Conservation (phyloP, 2,113 vertebrate species). For the Centrocercus urophasianus region DNA sequence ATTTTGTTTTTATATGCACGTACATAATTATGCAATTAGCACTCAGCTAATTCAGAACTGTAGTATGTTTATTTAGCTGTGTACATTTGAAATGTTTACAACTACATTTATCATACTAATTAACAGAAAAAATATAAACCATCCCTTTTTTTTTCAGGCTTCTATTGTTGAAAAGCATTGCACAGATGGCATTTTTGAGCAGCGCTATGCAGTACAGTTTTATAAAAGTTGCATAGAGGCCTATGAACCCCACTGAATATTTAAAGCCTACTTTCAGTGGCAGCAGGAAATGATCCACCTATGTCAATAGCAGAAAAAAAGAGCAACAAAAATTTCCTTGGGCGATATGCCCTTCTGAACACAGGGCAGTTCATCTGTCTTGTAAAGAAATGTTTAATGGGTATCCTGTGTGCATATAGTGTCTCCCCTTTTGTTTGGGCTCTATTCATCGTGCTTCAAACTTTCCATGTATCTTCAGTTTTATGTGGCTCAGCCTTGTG, state of each 20-base stretch:
- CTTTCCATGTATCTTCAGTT: not conserved
- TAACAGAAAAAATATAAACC: not conserved
- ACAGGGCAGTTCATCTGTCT: not conserved
- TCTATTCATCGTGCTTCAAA: not conserved
- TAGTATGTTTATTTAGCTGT: not conserved
- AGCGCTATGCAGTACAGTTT: not conserved
- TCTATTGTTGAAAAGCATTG: not conserved
- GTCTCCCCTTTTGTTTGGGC: not conserved
- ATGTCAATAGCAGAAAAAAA: not conserved
- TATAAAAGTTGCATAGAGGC: slow-evolving; percentile 55
- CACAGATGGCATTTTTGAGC: slow-evolving; percentile 35
- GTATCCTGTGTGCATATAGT: not conserved
- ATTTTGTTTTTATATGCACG: not conserved
- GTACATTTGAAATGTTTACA: not conserved
- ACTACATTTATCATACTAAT: not conserved
- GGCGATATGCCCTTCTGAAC: slow-evolving; percentile 47
- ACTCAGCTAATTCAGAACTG: not conserved
- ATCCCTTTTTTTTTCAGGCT: not conserved
- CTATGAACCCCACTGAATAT: slow-evolving; percentile 67
- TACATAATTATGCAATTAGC: not conserved
- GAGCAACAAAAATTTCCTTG: slow-evolving; percentile 11
- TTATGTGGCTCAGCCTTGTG: not conserved
- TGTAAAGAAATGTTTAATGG: not conserved
- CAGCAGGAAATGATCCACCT: slow-evolving; percentile 44
- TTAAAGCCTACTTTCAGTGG: slow-evolving; percentile 61